Evolutionary conservation across 1,140 invertebrate species (phyloP), one percentile per base, ranked within the genome.

Genomic region (Cydia splendana): DNA sequence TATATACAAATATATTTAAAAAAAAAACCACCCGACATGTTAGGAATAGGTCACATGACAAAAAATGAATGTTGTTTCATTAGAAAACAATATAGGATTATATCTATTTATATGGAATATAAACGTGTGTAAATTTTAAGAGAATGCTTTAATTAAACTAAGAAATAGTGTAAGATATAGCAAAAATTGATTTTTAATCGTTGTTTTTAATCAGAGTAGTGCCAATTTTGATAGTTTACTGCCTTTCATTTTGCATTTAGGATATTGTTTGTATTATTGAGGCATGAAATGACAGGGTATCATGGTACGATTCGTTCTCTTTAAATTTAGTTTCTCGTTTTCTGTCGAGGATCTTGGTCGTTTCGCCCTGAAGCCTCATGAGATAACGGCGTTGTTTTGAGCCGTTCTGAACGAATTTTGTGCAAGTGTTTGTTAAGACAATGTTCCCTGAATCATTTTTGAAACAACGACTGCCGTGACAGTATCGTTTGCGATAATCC

Each of bases 61-160:
- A 20, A 42, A 67, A 71, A 71, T 71, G 7, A 42, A 18, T 34
- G 67, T 71, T 71, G 34, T 71, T 71, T 38, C 34, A 71, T 71
- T 71, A 71, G 67, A n/a, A 20, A 71, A 71, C 30, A 38, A 71
- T 38, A 71, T 71, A 71, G 67, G 12, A 65, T 30, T 62, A 51
- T 62, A 62, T 75, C 28, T 75, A 75, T 42, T 76, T 76, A 45
- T 78, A 78, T 84, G 83, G 81, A 76, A 81, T 84, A 85, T 82
- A 77, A 76, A 84, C 82, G 83, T 87, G 84, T 90, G 88, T 87
- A 83, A 84, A 85, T 89, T 86, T 88, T 87, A 87, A 83, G 85
- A 85, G 87, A 82, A 89, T 86, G 90, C 90, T 91, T 91, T 91
- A 91, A 91, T 87, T 90, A 91, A 85, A 91, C 75, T 91, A 91